Evolutionary conservation across 2,797 vertebrate species (phyloP).

Genomic region (Furcifer pardalis): DNA sequence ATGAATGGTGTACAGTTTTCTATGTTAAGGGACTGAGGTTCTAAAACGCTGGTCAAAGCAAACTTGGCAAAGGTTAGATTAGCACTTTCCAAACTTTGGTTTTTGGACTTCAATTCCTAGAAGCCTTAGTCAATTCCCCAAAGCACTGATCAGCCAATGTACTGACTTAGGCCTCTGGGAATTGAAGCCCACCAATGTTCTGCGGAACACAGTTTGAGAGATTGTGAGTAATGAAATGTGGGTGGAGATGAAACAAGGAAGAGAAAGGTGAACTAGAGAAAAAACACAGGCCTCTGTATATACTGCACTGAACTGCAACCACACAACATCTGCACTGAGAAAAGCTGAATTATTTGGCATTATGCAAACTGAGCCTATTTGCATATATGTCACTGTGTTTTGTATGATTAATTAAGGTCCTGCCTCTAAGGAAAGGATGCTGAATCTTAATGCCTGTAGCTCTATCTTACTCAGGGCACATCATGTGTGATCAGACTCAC

Average conservation of each 20-base stretch:
- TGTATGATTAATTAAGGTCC: neutral
- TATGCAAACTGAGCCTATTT: neutral
- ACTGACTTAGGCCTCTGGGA: no score
- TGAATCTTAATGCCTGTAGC: neutral
- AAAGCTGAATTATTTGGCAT: neutral
- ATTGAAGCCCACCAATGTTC: no score
- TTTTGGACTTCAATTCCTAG: no score
- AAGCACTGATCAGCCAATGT: no score
- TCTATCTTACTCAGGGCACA: no score
- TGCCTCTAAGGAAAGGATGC: neutral
- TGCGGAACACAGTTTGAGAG: neutral
- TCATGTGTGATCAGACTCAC: no score
- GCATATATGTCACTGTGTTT: neutral
- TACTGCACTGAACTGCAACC: no score
- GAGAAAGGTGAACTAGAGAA: neutral
- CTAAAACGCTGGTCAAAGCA: neutral
- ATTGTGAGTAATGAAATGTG: neutral
- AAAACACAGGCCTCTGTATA: neutral
- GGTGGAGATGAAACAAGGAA: neutral
- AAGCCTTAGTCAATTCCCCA: no score
- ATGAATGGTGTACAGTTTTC: neutral
- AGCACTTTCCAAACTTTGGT: no score
- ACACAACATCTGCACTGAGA: neutral
- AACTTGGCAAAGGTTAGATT: neutral
- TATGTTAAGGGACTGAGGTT: neutral